A percentile compares a stretch with the other conserved stretches of the same genome.
These are phyloP conservation scores for Brachionus koreanus DNA, from an alignment of 1,140 invertebrate genomes.

Conservation along the genomic window DNA sequence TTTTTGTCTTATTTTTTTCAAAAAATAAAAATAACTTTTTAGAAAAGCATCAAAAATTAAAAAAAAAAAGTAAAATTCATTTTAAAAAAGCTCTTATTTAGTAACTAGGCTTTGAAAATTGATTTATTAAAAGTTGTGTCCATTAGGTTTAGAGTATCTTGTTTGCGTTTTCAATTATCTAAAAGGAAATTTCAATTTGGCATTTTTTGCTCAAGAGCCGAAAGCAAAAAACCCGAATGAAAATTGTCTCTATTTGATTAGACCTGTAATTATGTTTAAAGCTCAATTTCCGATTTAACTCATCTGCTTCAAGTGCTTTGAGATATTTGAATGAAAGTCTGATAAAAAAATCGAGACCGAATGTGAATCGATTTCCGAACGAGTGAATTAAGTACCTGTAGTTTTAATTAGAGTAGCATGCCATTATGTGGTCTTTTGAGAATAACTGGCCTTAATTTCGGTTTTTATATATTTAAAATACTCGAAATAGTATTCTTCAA, in stretches of 20 bases:
- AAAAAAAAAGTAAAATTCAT: too few species aligned
- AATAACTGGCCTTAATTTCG: background rate
- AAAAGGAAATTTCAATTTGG: background rate
- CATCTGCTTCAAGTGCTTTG: background rate
- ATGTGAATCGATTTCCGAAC: background rate
- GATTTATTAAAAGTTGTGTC: background rate
- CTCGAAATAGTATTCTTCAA: background rate
- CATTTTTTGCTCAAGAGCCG: background rate
- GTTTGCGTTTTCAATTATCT: background rate
- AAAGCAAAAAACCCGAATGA: background rate
- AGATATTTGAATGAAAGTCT: conserved; percentile 3
- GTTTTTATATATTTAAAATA: background rate
- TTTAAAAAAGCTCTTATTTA: too few species aligned
- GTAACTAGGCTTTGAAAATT: too few species aligned
- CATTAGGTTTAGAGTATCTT: background rate
- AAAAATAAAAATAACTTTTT: too few species aligned
- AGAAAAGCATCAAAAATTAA: too few species aligned
- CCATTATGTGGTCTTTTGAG: background rate
- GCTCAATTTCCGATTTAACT: background rate
- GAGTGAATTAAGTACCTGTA: conserved; percentile 27
- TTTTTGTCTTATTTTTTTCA: too few species aligned
- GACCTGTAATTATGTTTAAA: background rate
- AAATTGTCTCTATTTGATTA: conserved; percentile 3
- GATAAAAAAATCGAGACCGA: conserved; percentile 1
- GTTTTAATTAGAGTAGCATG: conserved; percentile 7